A percentile compares a stretch with the other conserved stretches of the same genome.
phyloP scores from a whole-genome alignment of 2,113 vertebrate species.

The Leucosticte australis region DNA sequence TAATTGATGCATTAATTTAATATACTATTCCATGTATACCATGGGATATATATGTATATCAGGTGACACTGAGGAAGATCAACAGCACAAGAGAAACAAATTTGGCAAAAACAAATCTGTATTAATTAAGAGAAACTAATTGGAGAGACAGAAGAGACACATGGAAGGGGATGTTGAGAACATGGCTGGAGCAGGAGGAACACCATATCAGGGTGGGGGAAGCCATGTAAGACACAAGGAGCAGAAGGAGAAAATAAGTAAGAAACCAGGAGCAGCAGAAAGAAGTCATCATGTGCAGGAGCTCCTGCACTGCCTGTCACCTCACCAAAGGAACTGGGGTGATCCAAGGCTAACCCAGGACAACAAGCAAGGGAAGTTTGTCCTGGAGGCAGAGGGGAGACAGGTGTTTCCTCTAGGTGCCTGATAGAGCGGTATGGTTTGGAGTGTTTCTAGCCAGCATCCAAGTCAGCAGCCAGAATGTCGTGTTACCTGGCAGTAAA shows the following conservation, averaged over 20 bases:
- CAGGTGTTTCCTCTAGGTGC: neutral
- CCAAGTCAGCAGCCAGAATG: neutral
- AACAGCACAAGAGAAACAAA: neutral
- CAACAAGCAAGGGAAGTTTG: neutral
- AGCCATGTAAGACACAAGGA: accelerated
- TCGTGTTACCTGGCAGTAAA: neutral
- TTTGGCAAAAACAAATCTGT: neutral
- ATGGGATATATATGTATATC: neutral
- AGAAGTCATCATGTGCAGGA: neutral
- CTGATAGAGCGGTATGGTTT: neutral
- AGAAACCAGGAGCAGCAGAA: neutral
- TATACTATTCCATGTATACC: neutral
- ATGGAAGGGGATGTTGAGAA: neutral
- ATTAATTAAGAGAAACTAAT: neutral
- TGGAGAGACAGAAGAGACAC: neutral
- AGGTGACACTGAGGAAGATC: neutral
- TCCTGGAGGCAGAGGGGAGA: neutral
- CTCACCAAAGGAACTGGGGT: neutral
- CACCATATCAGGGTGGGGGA: no score
- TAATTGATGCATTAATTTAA: neutral
- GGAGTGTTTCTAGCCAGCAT: neutral
- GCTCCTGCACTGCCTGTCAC: neutral
- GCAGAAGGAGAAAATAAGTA: neutral
- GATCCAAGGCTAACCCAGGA: neutral
- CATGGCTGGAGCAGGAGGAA: neutral